Evolutionary conservation across 2,888 invertebrate genomes (phyloP).

Genomic region (Oscheius myriophilus): DNA sequence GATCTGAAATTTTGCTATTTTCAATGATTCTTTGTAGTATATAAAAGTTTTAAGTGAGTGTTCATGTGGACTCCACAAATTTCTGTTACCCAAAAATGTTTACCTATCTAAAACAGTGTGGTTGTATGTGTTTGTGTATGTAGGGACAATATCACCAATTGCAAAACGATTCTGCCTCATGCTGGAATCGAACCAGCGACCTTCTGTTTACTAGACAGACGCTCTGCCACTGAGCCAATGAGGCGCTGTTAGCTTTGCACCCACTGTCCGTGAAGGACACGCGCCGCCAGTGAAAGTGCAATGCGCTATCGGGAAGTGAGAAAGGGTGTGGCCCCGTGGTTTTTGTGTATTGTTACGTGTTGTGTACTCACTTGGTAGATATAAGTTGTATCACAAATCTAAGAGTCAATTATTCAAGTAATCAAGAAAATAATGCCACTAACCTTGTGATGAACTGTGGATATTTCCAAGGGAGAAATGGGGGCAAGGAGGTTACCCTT

Average conservation of each 20-base stretch:
- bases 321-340: background rate
- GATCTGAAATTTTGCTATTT: constrained; percentile 37
- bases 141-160: no score
- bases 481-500: constrained; percentile 9
- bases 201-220: constrained; percentile 67
- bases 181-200: constrained; percentile 66
- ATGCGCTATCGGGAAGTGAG: no score
- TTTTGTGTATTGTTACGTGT: background rate
- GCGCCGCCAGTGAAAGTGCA: no score
- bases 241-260: constrained; percentile 33
- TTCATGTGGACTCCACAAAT: no score
- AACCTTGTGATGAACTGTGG: constrained; percentile 51
- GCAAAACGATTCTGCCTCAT: constrained; percentile 43
- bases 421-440: background rate
- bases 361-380: constrained; percentile 27
- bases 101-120: no score
- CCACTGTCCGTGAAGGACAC: no score
- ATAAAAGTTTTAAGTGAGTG: no score
- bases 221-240: constrained; percentile 65
- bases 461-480: constrained; percentile 47
- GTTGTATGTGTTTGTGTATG: no score
- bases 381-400: constrained; percentile 28
- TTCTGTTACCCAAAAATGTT: no score
- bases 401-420: background rate
- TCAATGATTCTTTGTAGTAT: no score